Evolutionary conservation across 23 tunicate genomes (phyloP), one percentile per base, ranked within the genome.

Genomic region (Ascidia mentula): DNA sequence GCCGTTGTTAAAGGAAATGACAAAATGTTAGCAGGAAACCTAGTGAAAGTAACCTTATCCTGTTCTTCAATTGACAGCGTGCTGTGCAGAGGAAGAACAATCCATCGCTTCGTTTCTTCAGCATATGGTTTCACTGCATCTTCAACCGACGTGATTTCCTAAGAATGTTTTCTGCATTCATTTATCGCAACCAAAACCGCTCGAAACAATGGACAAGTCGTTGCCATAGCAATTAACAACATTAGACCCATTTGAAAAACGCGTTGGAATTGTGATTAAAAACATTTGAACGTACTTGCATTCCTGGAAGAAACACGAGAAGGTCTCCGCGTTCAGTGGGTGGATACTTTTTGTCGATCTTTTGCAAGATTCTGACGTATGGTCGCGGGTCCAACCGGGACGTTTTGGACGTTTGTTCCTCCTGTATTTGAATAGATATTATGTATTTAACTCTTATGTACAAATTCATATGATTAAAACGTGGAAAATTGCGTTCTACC

Each of bases 21-120:
- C n/a, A n/a, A n/a, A n/a, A n/a, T n/a, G n/a, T n/a, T n/a, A n/a
- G n/a, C n/a, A n/a, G n/a, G n/a, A n/a, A n/a, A n/a, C n/a, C n/a
- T n/a, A n/a, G n/a, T n/a, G n/a, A n/a, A n/a, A n/a, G n/a, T 5
- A 12, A 88, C 92, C 77, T 95, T 95, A 70, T 96, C 92, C 60
- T 96, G 99, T 37, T 96, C 99, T 59, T 82, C 90, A 36, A 89
- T 79, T 2, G 97, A 91, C 75, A 96, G 59, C 2, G 97, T 84
- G 84, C 94, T 87, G 81, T 96, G 99, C 20, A 96, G 91, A 39
- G 95, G 88, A 73, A 96, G 80, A 59, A 96, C 84, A 38, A 96
- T 96, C 99, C 99, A 96, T 28, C 79, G 80, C 26, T 59, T 60
- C 15, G 90, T 82, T 77, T 96, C 94, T 33, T 96, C 99, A 0